Evolutionary conservation across 2,113 vertebrate genomes (phyloP), one percentile per base, ranked within the genome.

Genomic region (Dasypus novemcinctus): DNA sequence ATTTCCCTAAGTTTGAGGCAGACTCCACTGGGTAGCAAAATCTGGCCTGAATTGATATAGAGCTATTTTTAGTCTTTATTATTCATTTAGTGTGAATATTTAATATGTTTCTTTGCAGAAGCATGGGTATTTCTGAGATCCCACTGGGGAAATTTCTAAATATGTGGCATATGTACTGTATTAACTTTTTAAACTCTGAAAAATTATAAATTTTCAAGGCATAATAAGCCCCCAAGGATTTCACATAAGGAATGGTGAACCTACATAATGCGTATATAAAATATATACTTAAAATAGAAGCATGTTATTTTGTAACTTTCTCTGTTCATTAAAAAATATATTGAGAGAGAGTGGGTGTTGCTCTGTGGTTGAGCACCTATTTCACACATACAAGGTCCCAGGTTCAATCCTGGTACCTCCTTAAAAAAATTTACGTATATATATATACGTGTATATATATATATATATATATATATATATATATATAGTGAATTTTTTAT

Each of bases 111-210:
- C 5, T 72, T 75, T 84, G 66, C 4, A 82, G 29, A 79, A 46
- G 90, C 36, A 69, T 84, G 52, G 54, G 7, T n/a, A 63, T n/a
- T 46, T 17, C 54, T 90, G 43, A 81, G 29, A 84, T 61, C 18
- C 41, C 75, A 90, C 29, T 64, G 13, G n/a, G 15, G 46, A 87
- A 79, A 76, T 96, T 90, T 13, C 25, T 82, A 95, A 78, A 90
- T 87, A 74, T 7, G 20, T 93, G 54, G 27, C 64, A 18, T 85
- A 59, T 86, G 46, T 66, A 69, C 69, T 93, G 1, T 38, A 74
- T 90, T 95, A 78, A 33, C 2, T 92, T 92, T 96, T 36, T 59
- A 64, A 96, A 94, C 38, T 71, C 31, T 84, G 36, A 63, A 75
- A 93, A 90, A 57, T 87, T 81, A 76, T 27, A 33, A 76, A 82